These are phyloP conservation scores for Himalopsyche anomala DNA, from an alignment of 2,888 invertebrate species.

Conservation along the genomic window DNA sequence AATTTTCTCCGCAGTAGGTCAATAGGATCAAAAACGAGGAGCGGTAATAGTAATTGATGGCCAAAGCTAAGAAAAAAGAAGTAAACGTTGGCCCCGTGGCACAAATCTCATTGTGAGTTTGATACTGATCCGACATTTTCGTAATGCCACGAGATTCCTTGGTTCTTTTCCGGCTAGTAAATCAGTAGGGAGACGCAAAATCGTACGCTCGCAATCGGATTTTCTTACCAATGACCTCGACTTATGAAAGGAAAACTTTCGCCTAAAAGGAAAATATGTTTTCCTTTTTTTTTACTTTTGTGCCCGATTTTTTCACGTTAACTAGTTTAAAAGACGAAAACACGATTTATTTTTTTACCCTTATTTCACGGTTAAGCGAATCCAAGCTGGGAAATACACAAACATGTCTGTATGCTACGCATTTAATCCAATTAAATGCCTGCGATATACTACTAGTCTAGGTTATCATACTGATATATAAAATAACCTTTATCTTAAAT, in stretches of 20 bases:
- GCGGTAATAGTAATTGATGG: slow-evolving; percentile 37
- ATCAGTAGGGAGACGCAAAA: slow-evolving; percentile 45
- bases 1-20: slow-evolving; percentile 4
- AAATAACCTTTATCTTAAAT: too few relatives aligned
- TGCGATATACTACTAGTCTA: too few relatives aligned
- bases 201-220: background rate
- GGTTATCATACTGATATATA: too few relatives aligned
- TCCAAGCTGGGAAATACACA: background rate
- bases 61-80: slow-evolving; percentile 7
- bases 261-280: slow-evolving; percentile 35
- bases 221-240: slow-evolving; percentile 40
- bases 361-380: slow-evolving; percentile 23
- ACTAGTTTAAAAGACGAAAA: slow-evolving; percentile 39
- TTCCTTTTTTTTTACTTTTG: background rate
- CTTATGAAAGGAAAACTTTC: slow-evolving; percentile 38
- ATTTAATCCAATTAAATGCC: slow-evolving; percentile 10
- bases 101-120: slow-evolving; percentile 48
- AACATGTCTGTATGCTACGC: background rate
- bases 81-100: slow-evolving; percentile 36
- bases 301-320: slow-evolving; percentile 17
- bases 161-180: slow-evolving; percentile 50
- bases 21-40: slow-evolving; percentile 20
- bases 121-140: slow-evolving; percentile 53
- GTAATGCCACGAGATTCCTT: slow-evolving; percentile 51
- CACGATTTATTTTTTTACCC: slow-evolving; percentile 33